Percentiles rank a stretch among this genome's conserved stretches.
Conservation (phyloP, 2,113 vertebrate species). For the Perognathus longimembris region DNA sequence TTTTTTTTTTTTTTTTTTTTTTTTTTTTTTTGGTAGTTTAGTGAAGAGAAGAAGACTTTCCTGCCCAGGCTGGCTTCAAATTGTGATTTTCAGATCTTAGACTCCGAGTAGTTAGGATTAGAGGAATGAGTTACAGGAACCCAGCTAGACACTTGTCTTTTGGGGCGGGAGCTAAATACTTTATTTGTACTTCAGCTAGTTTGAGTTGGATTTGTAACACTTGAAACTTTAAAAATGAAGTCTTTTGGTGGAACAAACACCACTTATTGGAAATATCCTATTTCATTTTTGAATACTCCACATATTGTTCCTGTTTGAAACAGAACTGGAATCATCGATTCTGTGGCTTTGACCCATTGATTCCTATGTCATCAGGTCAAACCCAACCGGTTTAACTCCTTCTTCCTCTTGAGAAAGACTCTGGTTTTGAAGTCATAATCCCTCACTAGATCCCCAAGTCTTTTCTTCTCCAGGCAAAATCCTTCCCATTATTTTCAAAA, state of each 20-base stretch:
- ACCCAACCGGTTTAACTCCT: neutral
- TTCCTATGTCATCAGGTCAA: neutral
- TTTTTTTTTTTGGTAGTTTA: no score
- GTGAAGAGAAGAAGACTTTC: no score
- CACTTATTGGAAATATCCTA: constrained; percentile 44
- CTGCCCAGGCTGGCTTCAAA: no score
- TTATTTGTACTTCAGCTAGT: constrained; percentile 11
- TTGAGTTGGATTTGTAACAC: constrained; percentile 31
- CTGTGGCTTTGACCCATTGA: neutral
- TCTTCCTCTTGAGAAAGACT: neutral
- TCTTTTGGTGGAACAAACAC: neutral
- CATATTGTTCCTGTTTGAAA: constrained; percentile 50
- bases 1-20: no score
- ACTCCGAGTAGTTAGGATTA: no score
- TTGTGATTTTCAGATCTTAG: no score
- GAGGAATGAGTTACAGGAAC: no score
- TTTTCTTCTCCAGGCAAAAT: constrained; percentile 49
- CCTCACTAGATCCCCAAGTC: neutral
- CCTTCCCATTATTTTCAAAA: neutral
- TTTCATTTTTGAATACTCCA: constrained; percentile 46
- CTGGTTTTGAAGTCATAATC: constrained; percentile 45
- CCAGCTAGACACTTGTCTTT: no score
- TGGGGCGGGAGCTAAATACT: neutral
- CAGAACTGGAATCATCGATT: neutral
- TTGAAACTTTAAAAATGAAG: neutral